Conservation (phyloP, 92 coral and sea anemone species). For the Nematostella vectensis region DNA sequence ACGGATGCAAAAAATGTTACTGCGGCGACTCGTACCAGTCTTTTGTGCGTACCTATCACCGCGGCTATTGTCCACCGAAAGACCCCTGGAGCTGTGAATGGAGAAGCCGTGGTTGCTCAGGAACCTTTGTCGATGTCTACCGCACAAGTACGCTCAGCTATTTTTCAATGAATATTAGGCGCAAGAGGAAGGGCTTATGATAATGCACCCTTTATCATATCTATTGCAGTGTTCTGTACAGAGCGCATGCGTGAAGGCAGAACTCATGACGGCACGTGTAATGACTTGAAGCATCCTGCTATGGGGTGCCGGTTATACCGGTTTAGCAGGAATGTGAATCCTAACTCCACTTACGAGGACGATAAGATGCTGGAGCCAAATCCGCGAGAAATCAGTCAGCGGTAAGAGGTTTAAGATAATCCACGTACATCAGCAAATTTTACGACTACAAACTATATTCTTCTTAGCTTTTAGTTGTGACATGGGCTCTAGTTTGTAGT, state of each 20-base stretch:
- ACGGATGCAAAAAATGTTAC: conserved; percentile 27
- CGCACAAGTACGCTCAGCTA: conserved; percentile 50
- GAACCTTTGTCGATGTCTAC: conserved; percentile 19
- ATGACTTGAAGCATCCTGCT: conserved; percentile 55
- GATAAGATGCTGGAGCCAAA: conserved; percentile 46
- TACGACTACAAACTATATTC: not conserved
- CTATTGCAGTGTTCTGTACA: conserved; percentile 52
- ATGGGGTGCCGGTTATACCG: conserved; percentile 72
- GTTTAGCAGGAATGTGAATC: conserved; percentile 63
- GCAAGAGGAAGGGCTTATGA: too few relatives aligned
- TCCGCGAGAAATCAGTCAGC: conserved; percentile 54
- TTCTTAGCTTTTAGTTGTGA: not conserved
- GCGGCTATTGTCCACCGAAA: not conserved
- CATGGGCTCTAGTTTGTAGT: not conserved
- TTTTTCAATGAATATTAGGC: too few relatives aligned
- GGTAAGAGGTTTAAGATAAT: conserved; percentile 25
- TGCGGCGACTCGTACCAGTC: conserved; percentile 18
- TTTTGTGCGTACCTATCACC: not conserved
- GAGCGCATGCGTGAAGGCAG: conserved; percentile 36
- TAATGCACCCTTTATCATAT: too few relatives aligned
- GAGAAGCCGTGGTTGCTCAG: conserved; percentile 1
- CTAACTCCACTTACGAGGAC: conserved; percentile 48
- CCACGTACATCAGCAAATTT: not conserved
- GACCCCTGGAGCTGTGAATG: not conserved
- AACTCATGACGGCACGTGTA: conserved; percentile 72